phyloP scores from a whole-genome alignment of 2,113 vertebrate species.

The Anoplopoma fimbria region DNA sequence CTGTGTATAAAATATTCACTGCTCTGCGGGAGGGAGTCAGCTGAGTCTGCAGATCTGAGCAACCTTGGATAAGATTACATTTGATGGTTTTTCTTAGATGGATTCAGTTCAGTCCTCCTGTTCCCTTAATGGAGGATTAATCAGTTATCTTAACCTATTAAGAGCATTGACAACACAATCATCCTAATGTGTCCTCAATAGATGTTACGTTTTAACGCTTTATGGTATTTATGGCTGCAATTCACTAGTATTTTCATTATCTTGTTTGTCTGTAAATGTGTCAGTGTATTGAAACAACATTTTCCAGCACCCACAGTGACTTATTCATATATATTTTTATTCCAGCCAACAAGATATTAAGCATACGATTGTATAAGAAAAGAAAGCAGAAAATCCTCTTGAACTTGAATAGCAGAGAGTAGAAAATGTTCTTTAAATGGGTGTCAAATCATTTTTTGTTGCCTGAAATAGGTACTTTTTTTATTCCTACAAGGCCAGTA shows the following conservation, averaged over 20 bases:
- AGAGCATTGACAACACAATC: neutral
- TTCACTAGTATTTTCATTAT: neutral
- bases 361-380: neutral
- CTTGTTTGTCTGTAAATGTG: neutral
- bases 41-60: constrained; percentile 22
- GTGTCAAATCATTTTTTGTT: neutral
- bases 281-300: neutral
- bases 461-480: neutral
- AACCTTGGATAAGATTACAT: constrained; percentile 30
- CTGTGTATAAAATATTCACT: constrained; percentile 80
- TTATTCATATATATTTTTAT: neutral
- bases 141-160: neutral
- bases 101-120: neutral
- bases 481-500: neutral
- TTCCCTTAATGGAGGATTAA: neutral
- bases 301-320: neutral
- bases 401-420: neutral
- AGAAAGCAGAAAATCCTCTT: neutral
- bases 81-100: neutral
- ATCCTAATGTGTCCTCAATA: too few species aligned
- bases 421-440: neutral
- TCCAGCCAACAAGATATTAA: neutral
- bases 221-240: neutral
- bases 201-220: neutral
- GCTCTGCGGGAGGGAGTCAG: constrained; percentile 50